Evolutionary conservation across 2,888 invertebrate genomes (phyloP).

Genomic region (Anthoptus insignis): DNA sequence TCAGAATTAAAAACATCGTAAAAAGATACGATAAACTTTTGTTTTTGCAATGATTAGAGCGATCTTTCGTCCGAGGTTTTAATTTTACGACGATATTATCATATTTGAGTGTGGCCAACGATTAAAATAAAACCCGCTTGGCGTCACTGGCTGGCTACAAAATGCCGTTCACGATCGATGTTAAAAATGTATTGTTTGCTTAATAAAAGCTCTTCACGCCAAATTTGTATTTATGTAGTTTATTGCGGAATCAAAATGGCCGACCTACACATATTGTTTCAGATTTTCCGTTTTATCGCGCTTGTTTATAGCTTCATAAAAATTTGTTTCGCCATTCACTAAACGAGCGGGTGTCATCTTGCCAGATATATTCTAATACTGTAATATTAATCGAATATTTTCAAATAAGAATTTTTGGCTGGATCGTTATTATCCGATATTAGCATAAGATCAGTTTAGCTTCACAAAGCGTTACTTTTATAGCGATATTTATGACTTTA

Average conservation of each 20-base stretch:
- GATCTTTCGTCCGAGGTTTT: conserved; percentile 47
- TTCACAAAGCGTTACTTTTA: background rate
- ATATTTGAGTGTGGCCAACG: conserved; percentile 53
- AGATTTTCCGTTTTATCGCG: conserved; percentile 49
- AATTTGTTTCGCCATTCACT: conserved; percentile 38
- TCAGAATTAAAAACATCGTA: conserved; percentile 66
- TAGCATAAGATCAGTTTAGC: background rate
- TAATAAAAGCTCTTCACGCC: conserved; percentile 63
- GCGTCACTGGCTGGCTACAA: conserved; percentile 48
- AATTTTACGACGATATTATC: conserved; percentile 64
- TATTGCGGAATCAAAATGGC: conserved; percentile 61
- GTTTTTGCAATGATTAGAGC: conserved; percentile 64
- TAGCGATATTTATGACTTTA: background rate
- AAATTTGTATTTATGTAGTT: conserved; percentile 68
- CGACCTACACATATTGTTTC: conserved; percentile 64
- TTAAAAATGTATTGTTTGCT: conserved; percentile 64
- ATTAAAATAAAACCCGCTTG: conserved; percentile 44
- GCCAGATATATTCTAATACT: background rate
- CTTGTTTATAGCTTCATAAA: conserved; percentile 49
- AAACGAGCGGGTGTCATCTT: conserved; percentile 9
- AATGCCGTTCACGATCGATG: conserved; percentile 56
- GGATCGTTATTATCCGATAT: background rate
- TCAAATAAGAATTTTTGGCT: background rate
- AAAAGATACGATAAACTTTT: conserved; percentile 60
- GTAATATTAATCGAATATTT: background rate